Evolutionary conservation across 1,140 invertebrate species (phyloP).

Genomic region (Eupristina koningsbergeri): DNA sequence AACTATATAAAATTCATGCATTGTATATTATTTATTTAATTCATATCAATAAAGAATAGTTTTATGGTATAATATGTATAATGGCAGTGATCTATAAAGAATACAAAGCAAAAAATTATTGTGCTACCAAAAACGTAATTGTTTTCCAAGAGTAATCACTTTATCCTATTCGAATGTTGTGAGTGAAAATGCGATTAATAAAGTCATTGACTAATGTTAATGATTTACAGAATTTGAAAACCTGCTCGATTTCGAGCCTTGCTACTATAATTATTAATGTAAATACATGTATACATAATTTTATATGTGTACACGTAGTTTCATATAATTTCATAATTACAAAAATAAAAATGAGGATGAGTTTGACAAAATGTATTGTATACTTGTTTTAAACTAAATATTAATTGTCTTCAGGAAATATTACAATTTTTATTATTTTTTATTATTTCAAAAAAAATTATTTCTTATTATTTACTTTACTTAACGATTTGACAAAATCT

Average conservation of each 20-base stretch:
- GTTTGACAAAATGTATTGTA: conserved; percentile 29
- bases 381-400: conserved; percentile 29
- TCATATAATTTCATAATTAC: conserved; percentile 29
- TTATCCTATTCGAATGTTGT: background rate
- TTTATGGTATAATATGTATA: background rate
- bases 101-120: background rate
- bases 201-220: conserved; percentile 1
- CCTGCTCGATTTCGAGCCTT: conserved; percentile 35
- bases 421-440: conserved; percentile 19
- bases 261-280: conserved; percentile 44
- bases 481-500: conserved; percentile 26
- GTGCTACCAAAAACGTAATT: background rate
- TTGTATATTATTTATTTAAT: conserved; percentile 2
- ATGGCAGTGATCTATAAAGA: too few species aligned
- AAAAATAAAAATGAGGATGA: conserved; percentile 14
- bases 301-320: conserved; percentile 42
- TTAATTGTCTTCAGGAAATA: conserved; percentile 14
- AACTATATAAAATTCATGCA: background rate
- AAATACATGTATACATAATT: conserved; percentile 51
- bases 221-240: conserved; percentile 24
- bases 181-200: background rate
- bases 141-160: conserved; percentile 37
- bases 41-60: background rate
- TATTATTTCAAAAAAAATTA: background rate
- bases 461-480: conserved; percentile 11